A percentile compares a stretch with the other conserved stretches of the same genome.
These are phyloP conservation scores for Isurus oxyrinchus DNA, from an alignment of 2,113 vertebrate species.

Conservation along the genomic window DNA sequence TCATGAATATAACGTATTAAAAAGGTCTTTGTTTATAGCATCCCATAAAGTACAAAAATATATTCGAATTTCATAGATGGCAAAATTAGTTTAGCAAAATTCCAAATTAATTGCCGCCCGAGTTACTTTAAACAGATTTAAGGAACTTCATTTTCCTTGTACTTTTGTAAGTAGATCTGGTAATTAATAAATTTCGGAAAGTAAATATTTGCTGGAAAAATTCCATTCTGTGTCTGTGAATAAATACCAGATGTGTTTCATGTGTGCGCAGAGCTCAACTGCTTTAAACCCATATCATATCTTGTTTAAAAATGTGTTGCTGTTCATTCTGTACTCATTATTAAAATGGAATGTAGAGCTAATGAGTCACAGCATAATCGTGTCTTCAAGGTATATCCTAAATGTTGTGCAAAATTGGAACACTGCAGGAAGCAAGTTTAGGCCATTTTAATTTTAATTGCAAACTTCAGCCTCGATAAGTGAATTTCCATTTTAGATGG, in stretches of 20 bases:
- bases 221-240: not conserved
- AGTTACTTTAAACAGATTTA: not conserved
- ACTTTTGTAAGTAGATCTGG: not conserved
- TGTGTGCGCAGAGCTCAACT: no score
- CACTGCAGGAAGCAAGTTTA: not conserved
- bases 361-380: not conserved
- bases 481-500: not conserved
- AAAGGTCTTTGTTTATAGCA: not conserved
- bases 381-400: not conserved
- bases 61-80: not conserved
- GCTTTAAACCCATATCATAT: not conserved
- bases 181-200: not conserved
- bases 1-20: not conserved
- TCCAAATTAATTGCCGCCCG: not conserved
- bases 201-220: conserved; percentile 19
- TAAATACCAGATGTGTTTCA: not conserved
- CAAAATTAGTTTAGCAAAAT: not conserved
- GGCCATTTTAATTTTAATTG: not conserved
- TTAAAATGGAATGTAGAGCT: not conserved
- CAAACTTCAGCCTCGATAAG: not conserved
- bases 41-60: not conserved
- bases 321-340: not conserved
- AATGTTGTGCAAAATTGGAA: conserved; percentile 19
- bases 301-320: not conserved
- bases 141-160: not conserved